Evolutionary conservation across 2,113 vertebrate genomes (phyloP).

Genomic region (Apus apus): DNA sequence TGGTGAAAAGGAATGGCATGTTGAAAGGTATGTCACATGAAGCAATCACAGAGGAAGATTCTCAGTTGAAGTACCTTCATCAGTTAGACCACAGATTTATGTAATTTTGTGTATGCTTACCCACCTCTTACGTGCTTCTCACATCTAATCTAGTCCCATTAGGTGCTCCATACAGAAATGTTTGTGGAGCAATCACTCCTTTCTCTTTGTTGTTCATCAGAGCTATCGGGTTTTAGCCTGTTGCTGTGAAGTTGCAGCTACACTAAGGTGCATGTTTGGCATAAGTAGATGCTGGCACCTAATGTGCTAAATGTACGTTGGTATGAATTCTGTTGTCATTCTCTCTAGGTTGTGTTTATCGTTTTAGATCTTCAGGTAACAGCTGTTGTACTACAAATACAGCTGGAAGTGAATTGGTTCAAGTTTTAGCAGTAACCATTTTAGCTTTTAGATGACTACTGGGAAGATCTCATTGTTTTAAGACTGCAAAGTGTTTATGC

Average conservation of each 20-base stretch:
- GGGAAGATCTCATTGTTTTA: not conserved
- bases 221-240: not conserved
- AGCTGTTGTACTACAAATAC: not conserved
- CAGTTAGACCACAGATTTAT: not conserved
- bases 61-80: not conserved
- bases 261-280: not conserved
- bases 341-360: not conserved
- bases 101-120: not conserved
- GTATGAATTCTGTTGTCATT: not conserved
- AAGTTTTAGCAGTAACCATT: not conserved
- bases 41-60: not conserved
- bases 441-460: not conserved
- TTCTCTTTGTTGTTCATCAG: not conserved
- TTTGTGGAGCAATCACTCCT: not conserved
- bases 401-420: not conserved
- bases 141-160: not conserved
- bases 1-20: not conserved
- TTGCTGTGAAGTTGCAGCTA: not conserved
- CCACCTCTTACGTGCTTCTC: not conserved
- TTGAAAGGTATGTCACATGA: not conserved
- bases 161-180: not conserved
- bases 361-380: not conserved
- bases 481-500: not conserved
- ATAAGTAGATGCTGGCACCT: not conserved
- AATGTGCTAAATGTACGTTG: accelerated